A percentile compares a stretch with the other conserved stretches of the same genome.
Conservation (phyloP, 1,140 invertebrate species). For the Atta cephalotes region DNA sequence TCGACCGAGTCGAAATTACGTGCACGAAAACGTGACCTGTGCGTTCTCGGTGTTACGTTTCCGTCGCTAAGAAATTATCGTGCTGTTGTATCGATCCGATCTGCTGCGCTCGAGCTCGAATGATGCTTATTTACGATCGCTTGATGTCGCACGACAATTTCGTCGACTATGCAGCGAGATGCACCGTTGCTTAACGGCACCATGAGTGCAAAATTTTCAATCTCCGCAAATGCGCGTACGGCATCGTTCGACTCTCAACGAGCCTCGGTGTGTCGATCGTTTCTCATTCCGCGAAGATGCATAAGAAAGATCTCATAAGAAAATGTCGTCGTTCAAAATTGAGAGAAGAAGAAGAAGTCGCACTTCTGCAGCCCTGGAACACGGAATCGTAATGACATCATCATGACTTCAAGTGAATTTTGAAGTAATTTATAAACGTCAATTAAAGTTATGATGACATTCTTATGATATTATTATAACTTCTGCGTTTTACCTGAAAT, state of each 20-base stretch:
- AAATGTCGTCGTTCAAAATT: background rate
- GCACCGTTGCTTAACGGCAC: conserved; percentile 76
- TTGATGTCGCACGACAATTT: background rate
- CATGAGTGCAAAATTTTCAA: conserved; percentile 70
- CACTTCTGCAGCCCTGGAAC: too few relatives aligned
- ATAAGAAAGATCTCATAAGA: background rate
- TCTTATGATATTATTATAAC: too few relatives aligned
- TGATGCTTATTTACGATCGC: background rate
- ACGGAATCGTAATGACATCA: too few relatives aligned
- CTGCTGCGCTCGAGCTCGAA: background rate
- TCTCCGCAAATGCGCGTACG: background rate
- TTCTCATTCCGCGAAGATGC: background rate
- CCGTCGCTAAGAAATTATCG: conserved; percentile 24
- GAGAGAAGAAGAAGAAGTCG: background rate
- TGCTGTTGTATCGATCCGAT: conserved; percentile 52
- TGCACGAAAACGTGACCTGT: conserved; percentile 25
- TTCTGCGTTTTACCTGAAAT: background rate
- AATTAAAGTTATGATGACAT: too few relatives aligned
- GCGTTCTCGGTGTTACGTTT: background rate
- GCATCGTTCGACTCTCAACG: background rate
- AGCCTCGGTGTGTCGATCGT: conserved; percentile 10
- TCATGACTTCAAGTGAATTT: too few relatives aligned
- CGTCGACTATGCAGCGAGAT: conserved; percentile 19
- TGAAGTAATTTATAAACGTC: too few relatives aligned
- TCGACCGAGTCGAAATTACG: conserved; percentile 13